Evolutionary conservation across 2,888 invertebrate genomes (phyloP).

Genomic region (Chirona hameri): DNA sequence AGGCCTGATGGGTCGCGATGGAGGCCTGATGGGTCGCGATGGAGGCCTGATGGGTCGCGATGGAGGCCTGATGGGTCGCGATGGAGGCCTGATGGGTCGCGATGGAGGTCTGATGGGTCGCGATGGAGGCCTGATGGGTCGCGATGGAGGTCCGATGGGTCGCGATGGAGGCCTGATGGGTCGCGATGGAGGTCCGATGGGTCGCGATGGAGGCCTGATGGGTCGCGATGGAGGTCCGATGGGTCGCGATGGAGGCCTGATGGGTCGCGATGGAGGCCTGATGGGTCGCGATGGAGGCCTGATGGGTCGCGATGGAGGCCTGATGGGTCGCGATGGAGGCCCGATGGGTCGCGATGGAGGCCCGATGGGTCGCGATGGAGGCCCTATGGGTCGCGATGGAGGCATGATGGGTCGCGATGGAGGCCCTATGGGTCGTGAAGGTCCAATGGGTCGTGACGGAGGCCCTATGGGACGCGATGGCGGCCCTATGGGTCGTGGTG

Average conservation of each 20-base stretch:
- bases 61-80: conserved; percentile 12
- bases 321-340: not conserved
- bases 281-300: not conserved
- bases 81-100: not conserved
- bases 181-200: not conserved
- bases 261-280: not conserved
- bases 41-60: too few species aligned
- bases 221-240: not conserved
- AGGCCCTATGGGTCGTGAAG: not conserved
- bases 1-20: conserved; percentile 31
- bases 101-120: too few species aligned
- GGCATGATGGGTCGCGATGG: too few species aligned
- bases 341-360: not conserved
- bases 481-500: not conserved
- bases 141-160: too few species aligned
- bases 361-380: too few species aligned
- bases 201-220: not conserved
- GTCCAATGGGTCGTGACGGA: not conserved
- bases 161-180: not conserved
- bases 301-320: conserved; percentile 1
- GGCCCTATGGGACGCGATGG: not conserved
- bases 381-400: too few species aligned
- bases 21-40: conserved; percentile 23
- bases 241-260: not conserved
- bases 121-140: too few species aligned